Conservation (phyloP, 64 coral and sea anemone species). For the Pocillopora verrucosa region DNA sequence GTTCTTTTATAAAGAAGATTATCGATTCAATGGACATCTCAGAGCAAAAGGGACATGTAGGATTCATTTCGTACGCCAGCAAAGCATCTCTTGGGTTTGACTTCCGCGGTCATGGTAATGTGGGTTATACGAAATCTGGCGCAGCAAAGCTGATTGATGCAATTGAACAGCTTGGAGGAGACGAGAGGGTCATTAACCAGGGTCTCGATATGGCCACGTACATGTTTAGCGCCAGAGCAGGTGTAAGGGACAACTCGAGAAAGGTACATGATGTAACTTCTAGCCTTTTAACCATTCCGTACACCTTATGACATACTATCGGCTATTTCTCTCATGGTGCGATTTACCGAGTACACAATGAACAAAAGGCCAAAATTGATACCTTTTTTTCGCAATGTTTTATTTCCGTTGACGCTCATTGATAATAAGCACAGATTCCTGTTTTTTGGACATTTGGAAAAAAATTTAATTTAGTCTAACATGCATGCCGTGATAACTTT, state of each 20-base stretch:
- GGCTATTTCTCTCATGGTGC: too few relatives aligned
- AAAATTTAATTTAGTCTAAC: too few relatives aligned
- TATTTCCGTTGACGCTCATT: too few relatives aligned
- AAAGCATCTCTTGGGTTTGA: slow-evolving; percentile 34
- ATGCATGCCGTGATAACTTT: too few relatives aligned
- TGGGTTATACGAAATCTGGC: slow-evolving; percentile 22
- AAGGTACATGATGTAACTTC: slow-evolving; percentile 19
- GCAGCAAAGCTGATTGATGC: slow-evolving; percentile 36
- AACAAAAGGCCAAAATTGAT: too few relatives aligned
- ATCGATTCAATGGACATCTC: slow-evolving; percentile 60
- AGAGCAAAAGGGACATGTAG: slow-evolving; percentile 28
- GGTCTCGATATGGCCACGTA: slow-evolving; percentile 29
- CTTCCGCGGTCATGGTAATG: slow-evolving; percentile 12
- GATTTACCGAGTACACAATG: too few relatives aligned
- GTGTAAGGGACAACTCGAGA: slow-evolving; percentile 38
- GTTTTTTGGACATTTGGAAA: too few relatives aligned
- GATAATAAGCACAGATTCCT: too few relatives aligned
- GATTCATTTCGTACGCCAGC: slow-evolving; percentile 32
- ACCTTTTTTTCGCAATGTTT: too few relatives aligned
- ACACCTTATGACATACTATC: too few relatives aligned
- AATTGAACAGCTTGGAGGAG: slow-evolving; percentile 18
- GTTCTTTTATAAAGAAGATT: slow-evolving; percentile 26
- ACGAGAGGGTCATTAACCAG: slow-evolving; percentile 23
- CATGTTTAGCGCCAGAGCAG: slow-evolving; percentile 19
- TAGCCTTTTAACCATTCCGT: background rate